Conservation (phyloP, 2,797 vertebrate genomes). For the Leuciscus waleckii region DNA sequence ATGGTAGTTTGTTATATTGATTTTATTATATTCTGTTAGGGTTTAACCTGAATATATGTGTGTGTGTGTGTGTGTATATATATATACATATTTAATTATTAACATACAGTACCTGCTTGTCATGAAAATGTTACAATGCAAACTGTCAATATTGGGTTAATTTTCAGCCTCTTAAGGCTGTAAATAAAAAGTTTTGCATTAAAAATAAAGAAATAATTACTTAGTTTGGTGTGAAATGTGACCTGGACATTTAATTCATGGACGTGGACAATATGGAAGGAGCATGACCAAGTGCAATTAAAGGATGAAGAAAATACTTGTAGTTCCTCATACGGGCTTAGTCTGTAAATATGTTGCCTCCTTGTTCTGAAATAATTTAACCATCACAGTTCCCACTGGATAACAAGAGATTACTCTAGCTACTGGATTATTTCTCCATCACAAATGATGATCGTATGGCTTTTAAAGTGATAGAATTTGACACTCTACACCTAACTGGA, state of each 20-base stretch:
- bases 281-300: background rate
- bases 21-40: background rate
- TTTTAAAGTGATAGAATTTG: background rate
- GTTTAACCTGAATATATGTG: too few species aligned
- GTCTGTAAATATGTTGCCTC: background rate
- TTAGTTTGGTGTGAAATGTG: constrained; percentile 1
- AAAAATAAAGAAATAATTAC: background rate
- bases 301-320: background rate
- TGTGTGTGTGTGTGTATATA: too few species aligned
- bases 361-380: background rate
- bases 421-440: background rate
- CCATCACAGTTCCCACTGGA: background rate
- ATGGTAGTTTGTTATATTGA: background rate
- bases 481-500: constrained; percentile 6
- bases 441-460: background rate
- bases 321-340: background rate
- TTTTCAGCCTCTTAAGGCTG: background rate
- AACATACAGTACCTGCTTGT: too few species aligned
- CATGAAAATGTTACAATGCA: background rate
- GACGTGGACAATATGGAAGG: background rate
- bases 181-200: background rate
- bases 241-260: background rate
- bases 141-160: background rate
- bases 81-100: too few species aligned
- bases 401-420: background rate